Evolutionary conservation across 2,888 invertebrate species (phyloP).

Genomic region (Ypsolopha sequella): DNA sequence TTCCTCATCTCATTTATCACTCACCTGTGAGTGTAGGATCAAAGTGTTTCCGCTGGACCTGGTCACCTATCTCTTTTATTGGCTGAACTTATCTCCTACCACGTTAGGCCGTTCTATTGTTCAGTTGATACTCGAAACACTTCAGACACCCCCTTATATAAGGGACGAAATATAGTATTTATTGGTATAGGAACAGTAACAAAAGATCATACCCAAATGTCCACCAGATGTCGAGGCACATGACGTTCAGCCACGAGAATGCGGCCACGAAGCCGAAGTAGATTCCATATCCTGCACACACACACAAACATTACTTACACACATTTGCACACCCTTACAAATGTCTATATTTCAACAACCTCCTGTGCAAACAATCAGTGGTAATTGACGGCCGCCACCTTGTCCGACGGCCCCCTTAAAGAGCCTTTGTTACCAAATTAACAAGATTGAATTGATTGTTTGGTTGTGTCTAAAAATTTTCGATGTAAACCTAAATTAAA

Average conservation of each 20-base stretch:
- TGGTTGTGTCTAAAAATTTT: not conserved
- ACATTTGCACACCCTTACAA: not conserved
- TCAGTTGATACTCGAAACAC: too few relatives aligned
- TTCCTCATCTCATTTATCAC: too few relatives aligned
- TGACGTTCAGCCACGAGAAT: constrained; percentile 83
- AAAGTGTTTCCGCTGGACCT: too few relatives aligned
- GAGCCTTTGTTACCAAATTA: not conserved
- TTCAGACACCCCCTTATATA: too few relatives aligned
- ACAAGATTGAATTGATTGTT: not conserved
- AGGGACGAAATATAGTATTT: too few relatives aligned
- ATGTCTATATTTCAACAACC: not conserved
- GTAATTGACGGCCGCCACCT: constrained; percentile 3
- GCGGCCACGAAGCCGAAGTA: constrained; percentile 78
- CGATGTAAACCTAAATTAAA: not conserved
- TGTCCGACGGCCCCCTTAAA: not conserved
- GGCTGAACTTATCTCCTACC: too few relatives aligned
- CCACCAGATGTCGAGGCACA: constrained; percentile 87
- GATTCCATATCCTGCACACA: constrained; percentile 73
- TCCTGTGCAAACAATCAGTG: not conserved
- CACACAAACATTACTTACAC: constrained; percentile 16
- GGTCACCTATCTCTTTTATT: too few relatives aligned
- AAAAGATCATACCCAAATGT: constrained; percentile 76
- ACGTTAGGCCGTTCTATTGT: too few relatives aligned
- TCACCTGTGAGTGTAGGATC: too few relatives aligned
- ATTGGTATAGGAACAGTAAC: too few relatives aligned